Base-by-base conservation (phyloP, 2,888 invertebrate species). In the Melanophora roralis region DNA sequence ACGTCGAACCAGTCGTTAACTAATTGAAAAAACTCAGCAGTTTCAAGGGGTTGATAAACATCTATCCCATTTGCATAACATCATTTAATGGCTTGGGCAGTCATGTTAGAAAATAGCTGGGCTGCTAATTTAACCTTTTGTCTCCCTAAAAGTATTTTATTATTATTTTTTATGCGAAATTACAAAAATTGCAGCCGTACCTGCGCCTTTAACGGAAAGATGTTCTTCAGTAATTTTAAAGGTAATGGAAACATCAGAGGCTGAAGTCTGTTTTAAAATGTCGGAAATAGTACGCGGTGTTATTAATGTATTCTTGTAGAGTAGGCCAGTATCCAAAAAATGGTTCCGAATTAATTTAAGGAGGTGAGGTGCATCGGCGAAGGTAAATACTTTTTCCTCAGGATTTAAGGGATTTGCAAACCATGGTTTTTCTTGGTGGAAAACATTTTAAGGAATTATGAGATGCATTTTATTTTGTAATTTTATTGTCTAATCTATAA, bases 261-360 rank as follows among this genome's bases (percentile, higher is more conserved):
- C 8, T 4, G 68, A 16, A 1, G 59, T 32, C 16, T 55, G 38
- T 1, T 19, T 23, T 62, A 82, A 27, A 8, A 60, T 32, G 27
- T 80, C 45, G n/a, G 16, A 32, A 1, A 82, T 19, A 0, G 74
- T 68, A 5, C 21, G 1, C 0, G 45, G 5, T 0, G 64, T 68
- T 14, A 82, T 45, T 8, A 43, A 1, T 23, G 74, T 47, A 12
- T 64, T 65, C 11, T 81, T 36, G 8, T 82, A 38, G 0, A 78
- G 1, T 16, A 82, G 75, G 1, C 82, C 83, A 4, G 55, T 14
- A 27, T 64, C 67, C 9, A 84, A 34, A 14, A 69, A 84, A 34
- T 82, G 81, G 16, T 82, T 81, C 9, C 83, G 62, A 11, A 84
- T 40, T 12, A 78, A 47, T 38, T 82, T 82, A 0, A 84, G 12